A percentile compares a stretch with the other conserved stretches of the same genome.
Conservation (phyloP, 2,113 vertebrate species). For the Mus musculus region GRCm39 chr1:52205001-52205500, state of each 20-base stretch:
- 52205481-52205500: background rate
- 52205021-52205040: slow-evolving; percentile 83
- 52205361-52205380: slow-evolving; percentile 84
- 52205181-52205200: slow-evolving; percentile 87
- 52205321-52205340: slow-evolving; percentile 97
- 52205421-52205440: slow-evolving; percentile 98
- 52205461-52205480: slow-evolving; percentile 96
- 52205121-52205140: slow-evolving; percentile 86
- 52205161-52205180: slow-evolving; percentile 87
- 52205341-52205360: slow-evolving; percentile 92
- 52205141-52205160: slow-evolving; percentile 84
- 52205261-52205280: slow-evolving; percentile 87
- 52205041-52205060: slow-evolving; percentile 84
- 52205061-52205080: slow-evolving; percentile 84
- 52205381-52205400: slow-evolving; percentile 94
- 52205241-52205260: slow-evolving; percentile 89
- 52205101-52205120: slow-evolving; percentile 90
- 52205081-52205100: slow-evolving; percentile 88
- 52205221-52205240: slow-evolving; percentile 88
- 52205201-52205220: slow-evolving; percentile 87
- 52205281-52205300: slow-evolving; percentile 83
- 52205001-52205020: slow-evolving; percentile 80
- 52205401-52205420: slow-evolving; percentile 97
- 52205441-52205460: slow-evolving; percentile 98
- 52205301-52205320: slow-evolving; percentile 85